phyloP scores from a whole-genome alignment of 2,888 invertebrate genomes.

The Eupithecia dodoneata region DNA sequence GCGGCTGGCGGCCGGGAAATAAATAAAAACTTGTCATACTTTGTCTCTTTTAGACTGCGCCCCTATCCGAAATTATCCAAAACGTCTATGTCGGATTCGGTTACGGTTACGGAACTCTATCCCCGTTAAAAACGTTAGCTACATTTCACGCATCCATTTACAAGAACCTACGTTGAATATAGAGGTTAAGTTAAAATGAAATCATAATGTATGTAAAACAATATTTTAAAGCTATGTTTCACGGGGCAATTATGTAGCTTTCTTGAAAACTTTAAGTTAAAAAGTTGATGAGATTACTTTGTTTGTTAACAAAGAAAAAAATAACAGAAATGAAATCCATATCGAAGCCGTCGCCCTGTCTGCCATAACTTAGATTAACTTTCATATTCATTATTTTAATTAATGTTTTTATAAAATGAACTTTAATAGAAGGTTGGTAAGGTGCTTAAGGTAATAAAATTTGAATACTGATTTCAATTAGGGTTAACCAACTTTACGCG shows the following conservation, averaged over 20 bases:
- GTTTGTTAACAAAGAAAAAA: conserved; percentile 7
- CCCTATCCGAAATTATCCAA: too few species aligned
- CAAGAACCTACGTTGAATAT: not conserved
- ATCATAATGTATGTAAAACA: not conserved
- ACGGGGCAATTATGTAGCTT: too few species aligned
- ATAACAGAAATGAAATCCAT: conserved; percentile 5
- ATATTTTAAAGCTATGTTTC: not conserved
- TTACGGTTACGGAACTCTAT: too few species aligned
- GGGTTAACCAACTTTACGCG: not conserved
- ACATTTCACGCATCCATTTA: not conserved
- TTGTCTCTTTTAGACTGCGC: too few species aligned
- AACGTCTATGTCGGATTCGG: too few species aligned
- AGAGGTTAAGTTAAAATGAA: not conserved
- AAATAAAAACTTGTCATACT: too few species aligned
- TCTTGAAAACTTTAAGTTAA: not conserved
- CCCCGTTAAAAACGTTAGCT: not conserved
- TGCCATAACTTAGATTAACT: conserved; percentile 22
- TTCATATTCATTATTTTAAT: conserved; percentile 8
- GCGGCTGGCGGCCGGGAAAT: too few species aligned
- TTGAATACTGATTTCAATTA: conserved; percentile 4
- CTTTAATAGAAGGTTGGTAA: conserved; percentile 1
- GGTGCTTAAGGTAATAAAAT: conserved; percentile 8
- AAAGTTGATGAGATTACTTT: conserved; percentile 5
- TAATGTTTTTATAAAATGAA: conserved; percentile 15
- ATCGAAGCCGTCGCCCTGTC: conserved; percentile 12